Evolutionary conservation across 2,113 vertebrate genomes (phyloP).

Genomic region (Macquaria australasica): DNA sequence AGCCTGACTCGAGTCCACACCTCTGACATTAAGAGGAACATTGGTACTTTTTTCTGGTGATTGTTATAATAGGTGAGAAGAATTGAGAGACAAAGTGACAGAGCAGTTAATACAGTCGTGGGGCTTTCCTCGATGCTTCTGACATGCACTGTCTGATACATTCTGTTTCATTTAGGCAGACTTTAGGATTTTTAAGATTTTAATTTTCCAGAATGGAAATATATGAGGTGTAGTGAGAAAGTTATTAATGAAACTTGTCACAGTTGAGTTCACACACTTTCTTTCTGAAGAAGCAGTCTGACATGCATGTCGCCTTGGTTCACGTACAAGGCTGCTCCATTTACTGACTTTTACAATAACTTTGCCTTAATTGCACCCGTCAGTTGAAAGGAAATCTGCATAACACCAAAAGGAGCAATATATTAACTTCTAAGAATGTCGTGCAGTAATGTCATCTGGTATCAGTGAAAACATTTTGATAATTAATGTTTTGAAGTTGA

Average conservation of each 20-base stretch:
- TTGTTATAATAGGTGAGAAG: too few relatives aligned
- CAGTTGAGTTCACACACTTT: slow-evolving; percentile 49
- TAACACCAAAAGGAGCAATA: slow-evolving; percentile 37
- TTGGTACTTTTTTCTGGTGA: not conserved
- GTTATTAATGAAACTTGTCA: slow-evolving; percentile 61
- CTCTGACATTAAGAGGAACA: not conserved
- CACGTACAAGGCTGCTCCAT: slow-evolving; percentile 10
- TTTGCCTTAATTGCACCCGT: slow-evolving; percentile 55
- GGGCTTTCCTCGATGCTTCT: not conserved
- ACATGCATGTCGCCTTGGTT: slow-evolving; percentile 43
- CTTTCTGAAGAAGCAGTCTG: slow-evolving; percentile 17
- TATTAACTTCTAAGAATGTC: slow-evolving; percentile 26
- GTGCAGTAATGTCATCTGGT: slow-evolving; percentile 9
- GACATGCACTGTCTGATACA: slow-evolving; percentile 4
- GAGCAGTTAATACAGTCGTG: not conserved
- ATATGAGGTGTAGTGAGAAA: not conserved
- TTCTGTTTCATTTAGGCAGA: not conserved
- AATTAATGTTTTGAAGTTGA: slow-evolving; percentile 18
- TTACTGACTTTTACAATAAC: slow-evolving; percentile 42
- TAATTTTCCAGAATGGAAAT: not conserved
- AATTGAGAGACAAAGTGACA: not conserved
- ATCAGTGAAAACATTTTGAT: not conserved
- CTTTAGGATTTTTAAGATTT: slow-evolving; percentile 1
- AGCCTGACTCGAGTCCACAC: too few relatives aligned
- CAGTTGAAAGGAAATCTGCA: slow-evolving; percentile 39